Evolutionary conservation across 53 echinoderm and acorn worm species (phyloP), one percentile per base, ranked within the genome.

Genomic region (Antedon mediterranea): DNA sequence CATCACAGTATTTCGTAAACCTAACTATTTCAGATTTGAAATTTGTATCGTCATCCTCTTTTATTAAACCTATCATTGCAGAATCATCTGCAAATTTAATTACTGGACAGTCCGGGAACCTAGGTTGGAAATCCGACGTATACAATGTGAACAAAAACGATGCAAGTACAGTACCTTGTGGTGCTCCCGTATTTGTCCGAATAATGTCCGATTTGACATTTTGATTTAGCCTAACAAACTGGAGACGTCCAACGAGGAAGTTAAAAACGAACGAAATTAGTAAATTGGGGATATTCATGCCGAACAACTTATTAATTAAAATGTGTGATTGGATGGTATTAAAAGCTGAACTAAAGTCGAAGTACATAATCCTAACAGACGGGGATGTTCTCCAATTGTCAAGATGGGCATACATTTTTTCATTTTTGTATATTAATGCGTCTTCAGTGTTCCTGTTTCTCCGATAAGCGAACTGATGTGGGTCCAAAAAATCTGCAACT

Each of bases 11-110:
- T 13, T 73, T 23, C 1, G 23, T 32, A 28, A 73, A 73, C 13
- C 74, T 31, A 32, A 31, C 2, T 13, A 73, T 28, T 32, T 73
- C 74, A 28, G 31, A 57, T 15, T 15, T 1, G 23, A 15, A 57
- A 8, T 15, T 13, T 8, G 8, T 15, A 57, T 57, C 57, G 57
- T 57, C 26, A 57, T 23, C 57, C 9, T 57, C 57, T 15, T 57
- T 57, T 11, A 57, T 57, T 8, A 57, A 26, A 57, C 57, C 57
- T 15, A 57, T 57, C 57, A 57, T 15, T 18, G 57, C 57, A 11
- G 57, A 31, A 11, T 73, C 74, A 28, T 73, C 74, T 31, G 74
- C 74, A 28, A 73, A 73, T 73, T 73, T 73, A 23, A 73, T 73
- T 29, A 73, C 14, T 31, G 74, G 74, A 28, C 30, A 73, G 14